These are phyloP conservation scores for Perithous albicinctus DNA, from an alignment of 2,888 invertebrate genomes.

Conservation along the genomic window DNA sequence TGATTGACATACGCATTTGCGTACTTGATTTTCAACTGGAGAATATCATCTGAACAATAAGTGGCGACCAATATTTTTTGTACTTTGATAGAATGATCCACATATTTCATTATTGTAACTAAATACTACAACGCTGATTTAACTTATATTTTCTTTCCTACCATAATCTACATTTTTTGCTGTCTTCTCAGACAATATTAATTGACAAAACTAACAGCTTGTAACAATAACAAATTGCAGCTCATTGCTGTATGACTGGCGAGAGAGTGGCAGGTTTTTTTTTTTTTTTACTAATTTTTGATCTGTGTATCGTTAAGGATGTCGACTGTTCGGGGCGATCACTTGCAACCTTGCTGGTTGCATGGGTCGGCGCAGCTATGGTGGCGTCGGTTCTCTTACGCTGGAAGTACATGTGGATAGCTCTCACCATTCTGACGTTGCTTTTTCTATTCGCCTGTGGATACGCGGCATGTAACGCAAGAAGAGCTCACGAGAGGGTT, in stretches of 20 bases:
- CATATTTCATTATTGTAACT: neutral
- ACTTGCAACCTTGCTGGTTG: conserved; percentile 75
- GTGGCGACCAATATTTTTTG: too few species aligned
- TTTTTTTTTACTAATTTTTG: conserved; percentile 28
- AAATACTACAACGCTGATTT: neutral
- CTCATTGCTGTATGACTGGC: neutral
- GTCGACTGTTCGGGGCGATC: conserved; percentile 76
- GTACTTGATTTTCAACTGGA: too few species aligned
- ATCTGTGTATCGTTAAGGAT: conserved; percentile 65
- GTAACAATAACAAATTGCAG: neutral
- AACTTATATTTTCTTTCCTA: neutral
- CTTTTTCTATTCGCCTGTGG: conserved; percentile 77
- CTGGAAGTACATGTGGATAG: conserved; percentile 79
- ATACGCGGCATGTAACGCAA: conserved; percentile 74
- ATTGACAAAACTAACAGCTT: neutral
- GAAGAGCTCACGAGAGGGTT: conserved; percentile 64
- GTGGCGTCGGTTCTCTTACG: conserved; percentile 75
- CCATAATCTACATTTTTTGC: neutral
- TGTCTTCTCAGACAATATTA: neutral
- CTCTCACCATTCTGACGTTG: conserved; percentile 74
- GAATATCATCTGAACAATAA: too few species aligned
- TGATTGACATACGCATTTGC: too few species aligned
- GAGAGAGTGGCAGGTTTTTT: neutral
- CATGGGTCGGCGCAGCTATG: conserved; percentile 77
- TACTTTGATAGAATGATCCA: too few species aligned